phyloP scores from a whole-genome alignment of 2,113 vertebrate genomes.

The Pardalotus punctatus region DNA sequence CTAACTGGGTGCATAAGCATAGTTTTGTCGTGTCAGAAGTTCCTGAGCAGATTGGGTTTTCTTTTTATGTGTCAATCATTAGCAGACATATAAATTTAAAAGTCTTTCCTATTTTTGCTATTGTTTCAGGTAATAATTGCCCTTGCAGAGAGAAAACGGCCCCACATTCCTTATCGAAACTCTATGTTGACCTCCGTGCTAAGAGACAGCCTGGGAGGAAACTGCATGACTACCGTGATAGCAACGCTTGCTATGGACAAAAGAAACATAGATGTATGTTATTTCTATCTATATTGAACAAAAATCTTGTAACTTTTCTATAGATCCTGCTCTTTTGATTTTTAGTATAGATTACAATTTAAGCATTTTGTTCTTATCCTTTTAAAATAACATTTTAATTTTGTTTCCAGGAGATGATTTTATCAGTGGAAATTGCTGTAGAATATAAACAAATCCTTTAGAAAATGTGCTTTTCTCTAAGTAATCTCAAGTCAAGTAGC shows the following conservation, averaged over 20 bases:
- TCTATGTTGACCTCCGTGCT: constrained; percentile 98
- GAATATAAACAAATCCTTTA: not conserved
- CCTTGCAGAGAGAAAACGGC: constrained; percentile 90
- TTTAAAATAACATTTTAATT: not conserved
- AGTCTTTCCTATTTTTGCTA: not conserved
- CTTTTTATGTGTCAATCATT: not conserved
- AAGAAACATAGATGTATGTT: constrained; percentile 85
- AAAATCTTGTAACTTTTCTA: not conserved
- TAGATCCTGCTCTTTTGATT: not conserved
- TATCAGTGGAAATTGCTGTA: not conserved
- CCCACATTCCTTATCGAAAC: constrained; percentile 94
- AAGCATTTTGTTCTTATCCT: not conserved
- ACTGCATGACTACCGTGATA: constrained; percentile 98
- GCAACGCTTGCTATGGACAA: constrained; percentile 88
- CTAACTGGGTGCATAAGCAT: accelerated
- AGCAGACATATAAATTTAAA: not conserved
- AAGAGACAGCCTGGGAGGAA: constrained; percentile 94
- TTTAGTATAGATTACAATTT: not conserved
- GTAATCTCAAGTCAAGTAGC: not conserved
- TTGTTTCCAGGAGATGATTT: not conserved
- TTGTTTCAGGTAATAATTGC: constrained; percentile 90
- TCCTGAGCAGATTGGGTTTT: not conserved
- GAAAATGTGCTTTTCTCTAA: not conserved
- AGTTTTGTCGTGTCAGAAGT: not conserved
- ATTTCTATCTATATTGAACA: not conserved